phyloP scores from a whole-genome alignment of 2,797 vertebrate species.

The Protonibea diacanthus region DNA sequence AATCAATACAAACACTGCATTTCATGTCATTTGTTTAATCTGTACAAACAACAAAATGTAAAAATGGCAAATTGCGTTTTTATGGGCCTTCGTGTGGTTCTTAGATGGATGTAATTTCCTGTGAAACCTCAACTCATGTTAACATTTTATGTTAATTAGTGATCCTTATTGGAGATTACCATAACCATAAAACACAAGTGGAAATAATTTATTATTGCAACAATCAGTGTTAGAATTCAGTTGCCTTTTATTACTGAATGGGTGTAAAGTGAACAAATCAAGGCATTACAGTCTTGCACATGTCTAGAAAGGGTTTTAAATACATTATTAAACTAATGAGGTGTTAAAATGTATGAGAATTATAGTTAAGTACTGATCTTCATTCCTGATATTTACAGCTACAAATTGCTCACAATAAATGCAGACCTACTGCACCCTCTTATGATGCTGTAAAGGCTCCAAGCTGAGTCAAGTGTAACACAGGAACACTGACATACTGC shows the following conservation, averaged over 20 bases:
- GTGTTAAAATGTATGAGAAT: background rate
- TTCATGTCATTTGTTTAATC: too few relatives aligned
- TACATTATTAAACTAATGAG: background rate
- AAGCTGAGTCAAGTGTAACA: background rate
- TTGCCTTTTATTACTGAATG: background rate
- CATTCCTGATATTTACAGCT: background rate
- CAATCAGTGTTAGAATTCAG: background rate
- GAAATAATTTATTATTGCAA: background rate
- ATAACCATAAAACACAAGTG: conserved; percentile 14
- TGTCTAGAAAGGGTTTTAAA: background rate
- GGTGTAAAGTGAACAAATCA: background rate
- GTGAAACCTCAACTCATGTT: too few relatives aligned
- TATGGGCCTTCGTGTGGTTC: too few relatives aligned
- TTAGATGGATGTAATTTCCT: too few relatives aligned
- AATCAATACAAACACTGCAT: too few relatives aligned
- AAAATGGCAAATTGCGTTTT: too few relatives aligned
- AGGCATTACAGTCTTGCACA: background rate
- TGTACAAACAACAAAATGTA: too few relatives aligned
- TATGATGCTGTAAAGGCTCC: background rate
- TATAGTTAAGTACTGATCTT: background rate
- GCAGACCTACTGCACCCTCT: background rate
- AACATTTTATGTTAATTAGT: too few relatives aligned
- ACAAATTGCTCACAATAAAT: background rate
- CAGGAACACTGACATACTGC: background rate
- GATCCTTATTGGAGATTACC: too few relatives aligned